Conservation (phyloP, 2,888 invertebrate genomes). For the Lasioglossum calceatum region DNA sequence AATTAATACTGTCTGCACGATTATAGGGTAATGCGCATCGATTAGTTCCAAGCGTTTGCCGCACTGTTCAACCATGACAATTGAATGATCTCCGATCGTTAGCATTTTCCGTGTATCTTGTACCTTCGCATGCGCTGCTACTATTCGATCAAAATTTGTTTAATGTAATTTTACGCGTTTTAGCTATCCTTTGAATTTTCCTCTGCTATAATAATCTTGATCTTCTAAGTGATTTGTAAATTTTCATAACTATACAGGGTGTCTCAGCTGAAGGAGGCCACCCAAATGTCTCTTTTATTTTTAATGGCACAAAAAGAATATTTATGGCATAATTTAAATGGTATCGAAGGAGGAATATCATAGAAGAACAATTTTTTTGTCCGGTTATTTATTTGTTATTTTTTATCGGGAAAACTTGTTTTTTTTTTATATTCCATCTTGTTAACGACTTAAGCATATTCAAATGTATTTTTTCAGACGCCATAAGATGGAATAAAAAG, state of each 20-base stretch:
- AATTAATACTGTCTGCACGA: constrained; percentile 69
- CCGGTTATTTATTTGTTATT: too few relatives aligned
- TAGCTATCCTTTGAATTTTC: neutral
- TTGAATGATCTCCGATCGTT: constrained; percentile 66
- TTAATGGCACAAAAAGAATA: too few relatives aligned
- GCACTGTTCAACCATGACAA: constrained; percentile 54
- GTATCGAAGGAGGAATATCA: too few relatives aligned
- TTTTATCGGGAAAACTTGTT: too few relatives aligned
- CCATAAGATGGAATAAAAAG: too few relatives aligned
- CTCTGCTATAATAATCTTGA: neutral
- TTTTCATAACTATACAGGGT: neutral
- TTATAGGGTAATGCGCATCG: constrained; percentile 59
- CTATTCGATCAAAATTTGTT: neutral
- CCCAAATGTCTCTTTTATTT: too few relatives aligned
- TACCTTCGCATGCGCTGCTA: neutral
- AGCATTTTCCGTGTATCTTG: constrained; percentile 1
- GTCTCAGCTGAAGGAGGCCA: too few relatives aligned
- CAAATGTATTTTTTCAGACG: too few relatives aligned
- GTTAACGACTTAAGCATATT: too few relatives aligned
- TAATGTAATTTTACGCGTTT: neutral
- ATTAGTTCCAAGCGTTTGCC: constrained; percentile 67
- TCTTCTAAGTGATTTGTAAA: neutral
- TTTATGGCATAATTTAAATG: too few relatives aligned
- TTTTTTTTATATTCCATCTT: too few relatives aligned
- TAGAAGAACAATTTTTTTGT: too few relatives aligned